Evolutionary conservation across 2,797 vertebrate species (phyloP), one percentile per base, ranked within the genome.

Genomic region (Xenentodon cancila): DNA sequence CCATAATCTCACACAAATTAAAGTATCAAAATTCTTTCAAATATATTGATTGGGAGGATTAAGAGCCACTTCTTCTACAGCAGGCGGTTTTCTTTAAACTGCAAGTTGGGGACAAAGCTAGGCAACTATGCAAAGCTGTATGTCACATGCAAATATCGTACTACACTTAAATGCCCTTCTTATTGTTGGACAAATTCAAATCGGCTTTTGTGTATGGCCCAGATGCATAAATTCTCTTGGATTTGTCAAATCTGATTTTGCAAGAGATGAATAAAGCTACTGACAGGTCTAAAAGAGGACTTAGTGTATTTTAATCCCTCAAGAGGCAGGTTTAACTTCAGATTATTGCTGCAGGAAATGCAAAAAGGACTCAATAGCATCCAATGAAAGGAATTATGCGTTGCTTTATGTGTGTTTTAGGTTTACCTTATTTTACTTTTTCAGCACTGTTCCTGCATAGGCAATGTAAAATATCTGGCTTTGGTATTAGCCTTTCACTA

Each of bases 211-310:
- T 22, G 20, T 45, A 20, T 16, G 66, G 59, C 52, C 80, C 55
- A 0, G 17, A 65, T 73, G 64, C 61, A 59, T 61, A 69, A 78
- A 81, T 54, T 69, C 69, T 59, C 15, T 15, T 49, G 71, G 66
- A 79, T 77, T 71, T 69, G 59, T 66, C 62, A 65, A 75, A 78
- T 77, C 78, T 54, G 82, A 78, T 70, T 68, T 60, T 27, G 60
- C 67, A 62, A 64, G 21, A 61, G 67, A 75, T 57, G 48, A 77
- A 68, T 61, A 27, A 55, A 75, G 67, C 62, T 56, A 77, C 66
- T 66, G 77, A 64, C 48, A 32, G 57, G 27, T 68, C 61, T 63
- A 64, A 71, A 61, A 55, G 54, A 57, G 59, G 68, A 64, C 3
- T 61, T 63, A 48, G 37, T 25, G 45, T 50, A 59, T 61, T 67